Evolutionary conservation across 2,797 vertebrate genomes (phyloP).

Genomic region (Dicrostonyx torquatus): DNA sequence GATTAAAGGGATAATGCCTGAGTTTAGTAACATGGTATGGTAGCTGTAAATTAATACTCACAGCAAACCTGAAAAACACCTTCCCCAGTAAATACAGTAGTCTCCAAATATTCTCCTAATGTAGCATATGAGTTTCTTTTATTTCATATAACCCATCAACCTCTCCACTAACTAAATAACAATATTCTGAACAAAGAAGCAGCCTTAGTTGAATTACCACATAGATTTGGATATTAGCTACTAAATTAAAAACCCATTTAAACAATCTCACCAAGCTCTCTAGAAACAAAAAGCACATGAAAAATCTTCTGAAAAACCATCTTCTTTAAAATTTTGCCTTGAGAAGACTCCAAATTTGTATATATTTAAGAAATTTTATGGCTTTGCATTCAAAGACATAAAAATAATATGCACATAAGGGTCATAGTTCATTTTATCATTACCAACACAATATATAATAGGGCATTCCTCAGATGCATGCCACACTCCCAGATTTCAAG

Average conservation of each 20-base stretch:
- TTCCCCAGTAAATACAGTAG: background rate
- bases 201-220: background rate
- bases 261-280: background rate
- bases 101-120: background rate
- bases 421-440: background rate
- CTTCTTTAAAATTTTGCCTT: constrained; percentile 13
- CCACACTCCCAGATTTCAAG: background rate
- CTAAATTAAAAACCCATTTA: background rate
- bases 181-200: background rate
- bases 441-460: background rate
- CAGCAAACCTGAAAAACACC: background rate
- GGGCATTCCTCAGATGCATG: background rate
- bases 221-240: background rate
- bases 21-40: background rate
- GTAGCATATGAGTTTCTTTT: background rate
- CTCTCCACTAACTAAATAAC: background rate
- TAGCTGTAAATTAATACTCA: background rate
- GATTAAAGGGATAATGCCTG: background rate
- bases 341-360: background rate
- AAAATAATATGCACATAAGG: background rate
- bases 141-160: background rate
- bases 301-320: background rate
- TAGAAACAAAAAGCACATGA: background rate
- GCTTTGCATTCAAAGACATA: background rate
- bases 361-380: background rate